Evolutionary conservation across 1,140 invertebrate genomes (phyloP).

Genomic region (Dolichoris vasculosae): DNA sequence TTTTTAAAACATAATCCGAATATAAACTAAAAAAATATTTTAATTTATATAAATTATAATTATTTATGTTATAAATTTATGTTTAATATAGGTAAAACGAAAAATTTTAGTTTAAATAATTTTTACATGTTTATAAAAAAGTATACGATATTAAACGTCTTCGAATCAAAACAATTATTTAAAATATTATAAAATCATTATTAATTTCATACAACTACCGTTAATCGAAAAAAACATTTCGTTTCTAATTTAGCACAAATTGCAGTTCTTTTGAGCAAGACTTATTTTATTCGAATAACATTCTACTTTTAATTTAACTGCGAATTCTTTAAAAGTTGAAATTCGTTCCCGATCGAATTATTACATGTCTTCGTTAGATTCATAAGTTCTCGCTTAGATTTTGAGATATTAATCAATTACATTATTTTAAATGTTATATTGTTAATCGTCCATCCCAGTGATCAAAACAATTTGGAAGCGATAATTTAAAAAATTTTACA

Average conservation of each 20-base stretch:
- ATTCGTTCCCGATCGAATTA: too few relatives aligned
- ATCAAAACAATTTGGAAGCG: too few relatives aligned
- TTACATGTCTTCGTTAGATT: too few relatives aligned
- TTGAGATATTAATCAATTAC: too few relatives aligned
- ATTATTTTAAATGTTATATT: too few relatives aligned
- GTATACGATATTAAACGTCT: background rate
- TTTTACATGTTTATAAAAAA: background rate
- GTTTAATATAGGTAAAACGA: background rate
- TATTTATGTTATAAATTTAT: background rate
- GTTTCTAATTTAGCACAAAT: background rate
- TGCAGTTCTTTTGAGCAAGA: background rate
- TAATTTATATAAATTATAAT: conserved; percentile 3
- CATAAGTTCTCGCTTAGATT: too few relatives aligned
- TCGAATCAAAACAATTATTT: background rate
- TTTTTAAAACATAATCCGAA: background rate
- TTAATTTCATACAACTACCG: background rate
- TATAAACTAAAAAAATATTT: background rate
- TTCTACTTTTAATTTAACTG: background rate
- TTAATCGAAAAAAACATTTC: background rate
- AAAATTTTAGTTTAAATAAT: background rate
- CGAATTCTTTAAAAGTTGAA: background rate
- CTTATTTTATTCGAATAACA: background rate
- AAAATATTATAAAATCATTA: background rate
- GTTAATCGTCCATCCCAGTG: too few relatives aligned
- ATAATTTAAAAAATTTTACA: too few relatives aligned